These are phyloP conservation scores for Andricus curvator DNA, from an alignment of 2,888 invertebrate species.

Conservation along the genomic window DNA sequence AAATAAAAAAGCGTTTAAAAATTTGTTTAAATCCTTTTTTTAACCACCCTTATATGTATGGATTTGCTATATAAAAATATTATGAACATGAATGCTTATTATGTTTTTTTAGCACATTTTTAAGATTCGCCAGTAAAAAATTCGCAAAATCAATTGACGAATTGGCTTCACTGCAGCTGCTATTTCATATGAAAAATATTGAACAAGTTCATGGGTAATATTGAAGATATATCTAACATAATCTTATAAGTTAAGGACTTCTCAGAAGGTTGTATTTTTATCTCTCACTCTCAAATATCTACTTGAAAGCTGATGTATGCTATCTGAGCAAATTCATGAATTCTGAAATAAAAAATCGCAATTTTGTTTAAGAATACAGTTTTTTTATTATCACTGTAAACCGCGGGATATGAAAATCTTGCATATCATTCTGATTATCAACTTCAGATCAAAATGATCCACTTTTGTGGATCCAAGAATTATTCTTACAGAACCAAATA, in stretches of 20 bases:
- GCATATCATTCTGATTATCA: too few species aligned
- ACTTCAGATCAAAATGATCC: too few species aligned
- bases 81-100: background rate
- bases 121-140: background rate
- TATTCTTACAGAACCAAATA: too few species aligned
- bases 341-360: background rate
- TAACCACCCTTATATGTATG: too few species aligned
- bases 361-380: too few species aligned
- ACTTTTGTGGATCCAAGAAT: too few species aligned
- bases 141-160: slow-evolving; percentile 54
- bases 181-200: slow-evolving; percentile 42
- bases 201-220: background rate
- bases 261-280: background rate
- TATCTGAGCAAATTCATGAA: background rate
- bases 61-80: background rate
- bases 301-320: background rate
- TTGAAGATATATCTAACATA: background rate
- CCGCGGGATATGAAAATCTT: too few species aligned
- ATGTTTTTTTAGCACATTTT: background rate
- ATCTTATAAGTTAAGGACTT: background rate
- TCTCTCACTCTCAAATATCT: background rate
- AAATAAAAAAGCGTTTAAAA: too few species aligned
- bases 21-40: rapidly evolving
- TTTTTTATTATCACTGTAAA: too few species aligned
- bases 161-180: slow-evolving; percentile 54